Evolutionary conservation across 2,113 vertebrate species (phyloP), one percentile per base, ranked within the genome.

Genomic region (Entomyzon cyanotis): DNA sequence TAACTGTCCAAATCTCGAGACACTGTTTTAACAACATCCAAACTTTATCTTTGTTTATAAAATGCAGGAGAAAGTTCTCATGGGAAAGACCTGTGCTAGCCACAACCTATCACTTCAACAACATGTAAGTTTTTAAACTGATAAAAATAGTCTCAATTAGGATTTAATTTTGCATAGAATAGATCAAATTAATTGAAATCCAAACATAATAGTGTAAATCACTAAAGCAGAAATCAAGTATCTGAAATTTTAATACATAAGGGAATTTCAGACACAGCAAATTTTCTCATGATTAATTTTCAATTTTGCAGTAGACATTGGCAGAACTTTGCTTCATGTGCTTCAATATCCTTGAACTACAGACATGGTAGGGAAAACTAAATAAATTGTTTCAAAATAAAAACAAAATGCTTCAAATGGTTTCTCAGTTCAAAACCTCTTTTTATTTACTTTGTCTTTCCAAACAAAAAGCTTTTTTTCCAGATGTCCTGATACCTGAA

Each of bases 61-160:
- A n/a, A n/a, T n/a, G n/a, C n/a, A n/a, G n/a, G n/a, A n/a, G n/a
- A n/a, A n/a, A n/a, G n/a, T n/a, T n/a, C n/a, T n/a, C n/a, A n/a
- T n/a, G n/a, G n/a, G n/a, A n/a, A n/a, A n/a, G n/a, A n/a, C n/a
- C n/a, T n/a, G n/a, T n/a, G n/a, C n/a, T n/a, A n/a, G n/a, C n/a
- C n/a, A n/a, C n/a, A n/a, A n/a, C n/a, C 2, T 63, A 55, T 35
- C 7, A 15, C 16, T 70, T 93, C 24, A n/a, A 50, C 84, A 80
- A 55, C 0, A 0, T 17, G 2, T 15, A 4, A 52, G 4, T 8
- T 76, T 87, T 73, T 52, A 60, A 84, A 68, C 13, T 3, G 1
- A 50, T 60, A 21, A 62, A 47, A 50, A 2, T 5, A 18, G 2
- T 33, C 11, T 82, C 16, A n/a, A 68, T 60, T 73, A 46, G 6